Evolutionary conservation across 23 tunicate species (phyloP), one percentile per base, ranked within the genome.

Genomic region (Trididemnum nubilum): DNA sequence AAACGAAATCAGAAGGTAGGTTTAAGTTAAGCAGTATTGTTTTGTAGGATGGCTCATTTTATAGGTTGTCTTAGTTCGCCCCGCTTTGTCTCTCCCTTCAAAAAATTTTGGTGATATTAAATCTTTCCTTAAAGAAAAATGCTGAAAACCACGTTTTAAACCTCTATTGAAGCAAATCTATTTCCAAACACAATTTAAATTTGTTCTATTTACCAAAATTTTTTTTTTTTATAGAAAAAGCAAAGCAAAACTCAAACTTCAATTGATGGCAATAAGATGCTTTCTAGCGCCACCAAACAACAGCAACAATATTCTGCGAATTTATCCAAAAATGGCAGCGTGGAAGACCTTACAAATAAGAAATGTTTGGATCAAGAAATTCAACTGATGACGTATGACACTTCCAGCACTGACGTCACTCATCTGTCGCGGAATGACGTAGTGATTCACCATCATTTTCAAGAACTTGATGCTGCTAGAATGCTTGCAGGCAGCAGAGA

Each of bases 361-460:
- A 61, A 61, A 61, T 61, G 15, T 57, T 58, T 33, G 9, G 50
- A 34, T 22, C 40, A 27, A 19, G 63, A 85, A 79, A 70, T 35
- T 33, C 15, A 54, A 66, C 1, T 85, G 63, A 58, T 64, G 44
- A 57, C 76, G 30, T 78, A 79, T 52, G 78, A 71, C 0, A 22
- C 67, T n/a, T 50, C 90, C 28, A 70, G 30, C 25, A 78, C 83
- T 22, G 90, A 85, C 59, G 71, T 79, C 36, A 79, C 79, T 2
- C 66, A 77, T 29, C 35, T 85, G 63, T 78, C 90, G 2, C 72
- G 78, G 36, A 83, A 65, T 77, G 79, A 76, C 78, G 52, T 65
- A 15, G 36, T 66, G 2, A 66, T 65, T 72, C 63, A 51, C 51
- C 78, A 49, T 28, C 89, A 85, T 31, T 77, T 67, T 44, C 33